Evolutionary conservation across 1,140 invertebrate species (phyloP), one percentile per base, ranked within the genome.

Genomic region (Rhyzopertha dominica): DNA sequence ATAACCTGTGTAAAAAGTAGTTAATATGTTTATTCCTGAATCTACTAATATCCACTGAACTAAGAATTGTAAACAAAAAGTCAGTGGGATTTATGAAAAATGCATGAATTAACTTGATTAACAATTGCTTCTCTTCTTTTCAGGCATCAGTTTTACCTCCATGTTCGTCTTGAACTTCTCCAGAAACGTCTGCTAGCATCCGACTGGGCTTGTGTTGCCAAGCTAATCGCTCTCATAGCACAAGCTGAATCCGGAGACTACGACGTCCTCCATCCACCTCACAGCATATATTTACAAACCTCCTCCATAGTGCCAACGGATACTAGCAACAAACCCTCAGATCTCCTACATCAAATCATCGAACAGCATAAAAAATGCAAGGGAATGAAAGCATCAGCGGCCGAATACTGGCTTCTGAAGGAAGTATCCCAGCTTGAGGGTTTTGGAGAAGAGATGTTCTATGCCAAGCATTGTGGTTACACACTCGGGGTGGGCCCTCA

Each of bases 371-470:
- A 74, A 43, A 69, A 75, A 48, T 67, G 73, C 26, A 73, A 74
- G 66, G 74, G 74, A 3, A 76, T 78, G 71, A 75, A 76, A 63
- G 34, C 67, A 32, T 64, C 69, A 14, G 63, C 77, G 5, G 87
- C 87, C 2, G 84, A 89, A 59, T 90, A 91, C 68, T 82, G 82
- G 73, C 66, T 91, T 5, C 66, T 93, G 0, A 82, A 89, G 58
- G 83, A 87, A 64, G 82, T 87, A 22, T 82, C 85, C 1, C 77
- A 80, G 40, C 69, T 90, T 44, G 80, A 84, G 48, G 80, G 80
- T 14, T 92, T 89, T 65, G 90, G 88, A 1, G 83, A 89, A 65
- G 87, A 91, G 64, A 69, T 86, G 47, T 91, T 90, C 66, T 79
- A 82, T 58, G 82, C 81, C 40, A 84, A 83, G 56, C 73, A 73